These are phyloP conservation scores for Brachionus calyciflorus DNA, from an alignment of 1,140 invertebrate species.

Conservation along the genomic window DNA sequence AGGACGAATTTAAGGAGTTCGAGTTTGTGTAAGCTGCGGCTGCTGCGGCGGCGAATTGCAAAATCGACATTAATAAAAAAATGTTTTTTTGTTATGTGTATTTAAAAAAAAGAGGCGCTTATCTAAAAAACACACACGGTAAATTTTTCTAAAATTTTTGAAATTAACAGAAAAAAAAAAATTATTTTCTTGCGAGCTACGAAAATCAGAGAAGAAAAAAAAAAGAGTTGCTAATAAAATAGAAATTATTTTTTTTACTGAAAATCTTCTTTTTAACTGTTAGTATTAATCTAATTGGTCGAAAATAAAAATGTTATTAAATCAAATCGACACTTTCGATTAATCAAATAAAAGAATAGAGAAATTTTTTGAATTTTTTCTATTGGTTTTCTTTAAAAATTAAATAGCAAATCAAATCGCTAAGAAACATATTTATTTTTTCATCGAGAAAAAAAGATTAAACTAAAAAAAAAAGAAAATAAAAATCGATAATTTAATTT, in stretches of 20 bases:
- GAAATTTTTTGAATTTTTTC: no score
- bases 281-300: slow-evolving; percentile 9
- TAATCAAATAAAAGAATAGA: no score
- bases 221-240: slow-evolving; percentile 27
- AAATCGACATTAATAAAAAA: slow-evolving; percentile 17
- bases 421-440: neutral
- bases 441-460: neutral
- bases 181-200: slow-evolving; percentile 28
- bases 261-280: slow-evolving; percentile 28
- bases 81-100: neutral
- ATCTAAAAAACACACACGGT: no score
- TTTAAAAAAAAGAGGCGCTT: no score
- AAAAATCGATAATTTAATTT: slow-evolving; percentile 37
- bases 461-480: no score
- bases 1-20: neutral
- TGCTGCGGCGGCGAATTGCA: slow-evolving; percentile 39
- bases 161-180: neutral
- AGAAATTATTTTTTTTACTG: neutral
- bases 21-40: slow-evolving; percentile 38
- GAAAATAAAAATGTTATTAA: no score
- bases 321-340: no score
- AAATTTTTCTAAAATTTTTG: no score
- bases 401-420: neutral
- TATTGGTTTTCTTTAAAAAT: no score
- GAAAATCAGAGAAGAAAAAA: no score